Conservation (phyloP, 2,888 invertebrate genomes). For the Vanessa cardui region DNA sequence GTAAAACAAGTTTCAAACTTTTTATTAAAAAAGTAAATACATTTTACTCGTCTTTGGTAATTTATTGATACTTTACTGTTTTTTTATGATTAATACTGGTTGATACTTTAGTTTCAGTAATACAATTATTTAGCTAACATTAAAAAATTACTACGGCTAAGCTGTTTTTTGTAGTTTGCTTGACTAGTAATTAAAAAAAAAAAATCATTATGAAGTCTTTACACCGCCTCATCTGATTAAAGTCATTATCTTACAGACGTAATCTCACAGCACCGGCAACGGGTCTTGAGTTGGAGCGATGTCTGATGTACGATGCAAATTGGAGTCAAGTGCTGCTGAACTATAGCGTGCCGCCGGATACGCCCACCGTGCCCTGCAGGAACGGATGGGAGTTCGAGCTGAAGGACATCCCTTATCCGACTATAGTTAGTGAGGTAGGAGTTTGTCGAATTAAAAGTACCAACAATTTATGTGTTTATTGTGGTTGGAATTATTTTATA, state of each 20-base stretch:
- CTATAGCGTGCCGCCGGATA: conserved; percentile 53
- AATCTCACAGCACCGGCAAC: conserved; percentile 63
- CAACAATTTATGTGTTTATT: too few relatives aligned
- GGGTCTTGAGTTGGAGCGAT: conserved; percentile 64
- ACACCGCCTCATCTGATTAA: neutral
- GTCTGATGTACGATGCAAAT: conserved; percentile 64
- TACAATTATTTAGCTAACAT: too few relatives aligned
- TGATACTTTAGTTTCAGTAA: too few relatives aligned
- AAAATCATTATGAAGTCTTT: neutral
- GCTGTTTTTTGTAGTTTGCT: too few relatives aligned
- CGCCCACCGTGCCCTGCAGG: conserved; percentile 58
- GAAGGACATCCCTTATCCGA: conserved; percentile 70
- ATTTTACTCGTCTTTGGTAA: too few relatives aligned
- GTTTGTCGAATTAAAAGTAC: neutral
- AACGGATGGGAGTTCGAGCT: conserved; percentile 74
- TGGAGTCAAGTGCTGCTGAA: conserved; percentile 68
- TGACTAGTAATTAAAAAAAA: too few relatives aligned
- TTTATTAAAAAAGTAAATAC: too few relatives aligned
- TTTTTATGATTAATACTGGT: too few relatives aligned
- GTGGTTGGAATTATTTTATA: neutral
- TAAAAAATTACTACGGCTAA: too few relatives aligned
- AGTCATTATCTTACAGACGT: conserved; percentile 54
- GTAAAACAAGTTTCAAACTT: too few relatives aligned
- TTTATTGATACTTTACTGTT: too few relatives aligned
- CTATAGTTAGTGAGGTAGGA: conserved; percentile 70